Evolutionary conservation across 2,888 invertebrate species (phyloP), one percentile per base, ranked within the genome.

Genomic region (Epirrita christyi): DNA sequence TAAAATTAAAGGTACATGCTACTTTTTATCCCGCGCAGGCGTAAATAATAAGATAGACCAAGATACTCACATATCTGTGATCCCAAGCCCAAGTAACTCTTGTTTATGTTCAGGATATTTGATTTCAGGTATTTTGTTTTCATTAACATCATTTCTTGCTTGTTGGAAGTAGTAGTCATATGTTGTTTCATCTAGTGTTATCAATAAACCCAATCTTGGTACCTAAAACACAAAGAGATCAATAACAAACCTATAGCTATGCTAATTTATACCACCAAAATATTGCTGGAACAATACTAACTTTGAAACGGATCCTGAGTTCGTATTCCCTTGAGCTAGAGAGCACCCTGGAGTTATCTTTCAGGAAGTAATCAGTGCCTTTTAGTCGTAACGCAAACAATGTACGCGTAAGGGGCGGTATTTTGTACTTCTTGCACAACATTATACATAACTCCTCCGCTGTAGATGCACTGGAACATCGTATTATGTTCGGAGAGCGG

Each of bases 111-210:
- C 95, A 50, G 96, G 96, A 83, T 96, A 96, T 59, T 95, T 93
- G 59, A 97, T 94, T 78, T 97, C 97, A 6, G 95, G 93, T 63
- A 98, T 95, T 76, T 94, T 94, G 75, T 96, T 96, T 53, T 95
- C 94, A 58, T 97, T 93, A 43, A 98, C 95, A 93, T 98, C 98
- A 76, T 93, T 93, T 29, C 97, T 93, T 42, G 95, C 96, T 94
- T 97, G 98, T 83, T 95, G 95, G 78, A 96, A 98, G 77, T 96
- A 96, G 82, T 97, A 98, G 73, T 97, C 95, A 78, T 96, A 97
- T 0, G 97, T 96, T 52, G 93, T 93, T 45, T 92, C 84, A 85
- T 98, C 97, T 47, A 96, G 85, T 55, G 93, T 93, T 70, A 93
- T 93, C 46, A 96, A 83, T 66, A 93, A 92, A 9, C 92, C 85